phyloP scores from a whole-genome alignment of 2,797 vertebrate genomes.

The Arvicola amphibius region DNA sequence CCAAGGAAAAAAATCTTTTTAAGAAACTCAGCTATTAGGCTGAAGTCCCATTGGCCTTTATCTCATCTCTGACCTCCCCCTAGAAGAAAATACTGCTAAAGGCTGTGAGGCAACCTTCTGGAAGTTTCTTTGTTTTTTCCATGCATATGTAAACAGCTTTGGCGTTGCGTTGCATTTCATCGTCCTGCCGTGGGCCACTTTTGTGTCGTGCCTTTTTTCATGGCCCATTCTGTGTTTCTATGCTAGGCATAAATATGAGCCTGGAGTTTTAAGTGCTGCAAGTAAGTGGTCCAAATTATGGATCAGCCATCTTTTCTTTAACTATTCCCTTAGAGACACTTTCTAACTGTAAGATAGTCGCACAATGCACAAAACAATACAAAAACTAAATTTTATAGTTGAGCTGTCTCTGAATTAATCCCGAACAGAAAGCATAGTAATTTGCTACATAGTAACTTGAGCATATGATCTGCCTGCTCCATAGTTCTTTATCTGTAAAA shows the following conservation, averaged over 20 bases:
- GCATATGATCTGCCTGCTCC: not conserved
- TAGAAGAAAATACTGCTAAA: not conserved
- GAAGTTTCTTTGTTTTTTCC: not conserved
- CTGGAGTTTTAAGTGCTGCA: slow-evolving; percentile 8
- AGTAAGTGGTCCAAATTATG: not conserved
- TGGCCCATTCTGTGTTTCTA: not conserved
- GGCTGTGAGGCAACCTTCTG: not conserved
- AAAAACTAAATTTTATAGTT: not conserved
- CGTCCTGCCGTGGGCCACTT: not conserved
- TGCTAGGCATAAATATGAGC: not conserved
- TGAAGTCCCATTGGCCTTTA: not conserved
- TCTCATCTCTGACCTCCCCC: not conserved
- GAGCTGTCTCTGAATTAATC: not conserved
- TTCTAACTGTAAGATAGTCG: not conserved
- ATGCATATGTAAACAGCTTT: not conserved
- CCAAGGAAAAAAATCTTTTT: not conserved
- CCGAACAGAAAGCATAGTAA: not conserved
- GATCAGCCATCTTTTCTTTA: not conserved
- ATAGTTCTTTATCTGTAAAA: slow-evolving; percentile 39
- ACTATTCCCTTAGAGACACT: not conserved
- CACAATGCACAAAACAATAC: not conserved
- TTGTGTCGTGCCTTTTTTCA: not conserved
- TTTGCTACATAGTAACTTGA: not conserved
- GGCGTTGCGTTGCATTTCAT: not conserved
- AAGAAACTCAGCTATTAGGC: slow-evolving; percentile 1